Conservation (phyloP, 2,888 invertebrate species). For the Drosophila borborema region DNA sequence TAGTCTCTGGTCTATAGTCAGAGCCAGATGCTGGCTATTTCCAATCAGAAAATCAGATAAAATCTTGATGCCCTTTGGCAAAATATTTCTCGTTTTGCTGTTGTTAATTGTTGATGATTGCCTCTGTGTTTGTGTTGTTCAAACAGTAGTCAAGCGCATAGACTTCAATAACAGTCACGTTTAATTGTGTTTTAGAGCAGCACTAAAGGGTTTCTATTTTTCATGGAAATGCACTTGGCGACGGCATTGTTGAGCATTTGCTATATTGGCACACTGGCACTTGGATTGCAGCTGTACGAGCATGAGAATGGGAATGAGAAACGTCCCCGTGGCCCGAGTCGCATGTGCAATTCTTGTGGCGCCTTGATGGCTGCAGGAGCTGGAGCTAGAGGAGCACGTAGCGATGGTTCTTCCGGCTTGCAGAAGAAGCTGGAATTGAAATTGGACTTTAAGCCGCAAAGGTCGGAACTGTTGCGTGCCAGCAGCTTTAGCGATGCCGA, state of each 20-base stretch:
- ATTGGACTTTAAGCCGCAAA: constrained; percentile 2
- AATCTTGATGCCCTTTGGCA: not conserved
- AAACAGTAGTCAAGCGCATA: not conserved
- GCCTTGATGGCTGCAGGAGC: no score
- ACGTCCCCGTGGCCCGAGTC: not conserved
- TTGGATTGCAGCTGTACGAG: not conserved
- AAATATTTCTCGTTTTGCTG: not conserved
- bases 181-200: constrained; percentile 6
- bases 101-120: not conserved
- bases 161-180: not conserved
- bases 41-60: not conserved
- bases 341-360: not conserved
- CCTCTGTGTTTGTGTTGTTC: not conserved
- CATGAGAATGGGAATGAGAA: not conserved
- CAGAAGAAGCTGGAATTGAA: constrained; percentile 9
- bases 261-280: not conserved
- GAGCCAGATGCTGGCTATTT: not conserved
- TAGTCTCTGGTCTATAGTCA: not conserved
- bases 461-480: not conserved
- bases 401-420: not conserved
- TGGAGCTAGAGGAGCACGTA: not conserved
- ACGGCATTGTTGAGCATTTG: constrained; percentile 2
- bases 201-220: not conserved
- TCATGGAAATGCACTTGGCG: constrained; percentile 22
- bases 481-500: not conserved